A percentile compares a stretch with the other conserved stretches of the same genome.
Conservation (phyloP, 2,797 vertebrate genomes). For the Poecile montanus region DNA sequence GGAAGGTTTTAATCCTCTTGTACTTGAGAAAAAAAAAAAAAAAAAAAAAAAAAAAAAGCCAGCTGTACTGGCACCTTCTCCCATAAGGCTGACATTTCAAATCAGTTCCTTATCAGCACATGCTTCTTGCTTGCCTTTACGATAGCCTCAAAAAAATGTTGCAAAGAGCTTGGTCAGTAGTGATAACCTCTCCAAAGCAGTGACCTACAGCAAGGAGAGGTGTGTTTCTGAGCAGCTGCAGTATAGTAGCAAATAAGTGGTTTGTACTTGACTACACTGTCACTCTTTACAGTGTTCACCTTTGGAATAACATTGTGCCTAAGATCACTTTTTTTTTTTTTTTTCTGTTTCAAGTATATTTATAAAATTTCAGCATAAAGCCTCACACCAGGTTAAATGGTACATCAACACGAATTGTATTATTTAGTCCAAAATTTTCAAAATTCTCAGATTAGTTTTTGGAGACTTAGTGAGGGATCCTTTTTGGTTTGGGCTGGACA, state of each 20-base stretch:
- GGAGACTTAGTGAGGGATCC: neutral
- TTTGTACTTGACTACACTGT: neutral
- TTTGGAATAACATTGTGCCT: neutral
- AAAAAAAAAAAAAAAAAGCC: neutral
- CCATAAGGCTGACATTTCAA: slow-evolving; percentile 41
- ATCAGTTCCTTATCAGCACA: slow-evolving; percentile 58
- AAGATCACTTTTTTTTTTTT: neutral
- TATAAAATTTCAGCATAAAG: neutral
- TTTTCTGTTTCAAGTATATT: neutral
- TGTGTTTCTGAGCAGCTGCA: neutral
- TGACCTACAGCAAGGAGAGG: slow-evolving; percentile 34
- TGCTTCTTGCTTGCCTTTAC: neutral
- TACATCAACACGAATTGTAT: neutral
- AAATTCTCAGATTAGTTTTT: neutral
- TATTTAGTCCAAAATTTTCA: neutral
- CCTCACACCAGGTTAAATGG: neutral
- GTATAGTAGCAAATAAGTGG: neutral
- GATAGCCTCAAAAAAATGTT: slow-evolving; percentile 41
- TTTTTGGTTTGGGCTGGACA: neutral
- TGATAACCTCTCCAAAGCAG: slow-evolving; percentile 42
- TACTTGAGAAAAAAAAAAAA: neutral
- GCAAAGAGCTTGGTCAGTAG: slow-evolving; percentile 20
- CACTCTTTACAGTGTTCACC: neutral
- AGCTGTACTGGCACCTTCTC: slow-evolving; percentile 9
- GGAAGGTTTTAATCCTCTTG: slow-evolving; percentile 48